Base-by-base conservation (phyloP, 2,113 vertebrate species). In the Alaudala cheleensis region DNA sequence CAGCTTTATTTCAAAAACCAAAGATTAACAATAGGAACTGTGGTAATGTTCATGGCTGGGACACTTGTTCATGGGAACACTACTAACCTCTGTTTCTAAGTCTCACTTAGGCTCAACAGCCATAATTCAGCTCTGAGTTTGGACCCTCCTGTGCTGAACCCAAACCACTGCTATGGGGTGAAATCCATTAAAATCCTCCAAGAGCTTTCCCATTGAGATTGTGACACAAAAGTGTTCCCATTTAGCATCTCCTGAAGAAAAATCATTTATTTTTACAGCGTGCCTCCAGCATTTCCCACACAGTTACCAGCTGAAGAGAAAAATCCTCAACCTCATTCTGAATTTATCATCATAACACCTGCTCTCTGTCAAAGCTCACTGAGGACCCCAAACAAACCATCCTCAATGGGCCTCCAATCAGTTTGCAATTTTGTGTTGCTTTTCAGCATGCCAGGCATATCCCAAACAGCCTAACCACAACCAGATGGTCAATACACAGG, bases 311-410 rank as follows among this genome's bases (percentile, higher is more conserved):
- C 73, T 95, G 89, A 96, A 86, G 67, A 92, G 69, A 91, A 81
- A 86, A 96, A 95, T 74, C 85, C 85, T 95, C 90, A 80, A 60
- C 53, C 53, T 53, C 77, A 92, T 86, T 90, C 88, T 74, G 73
- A 92, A 84, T 81, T 94, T 86, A 88, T 90, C 88, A 86, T 86
- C 94, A 65, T 72, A 94, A 86, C 94, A 96, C 92, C 91, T 96
- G 93, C 92, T 93, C 86, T 94, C 88, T 90, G 93, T 94, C 95
- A 93, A 61, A 95, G 93, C 87, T 82, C 91, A 82, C 76, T 50
- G 61, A 95, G 53, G 76, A 92, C 92, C 73, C 86, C 82, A 93
- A 93, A 92, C 88, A 97, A 94, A 64, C 71, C 94, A 82, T 86
- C 34, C 4, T 64, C 85, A 72, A 31, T 67, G 79, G 88, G 86